phyloP scores from a whole-genome alignment of 2,888 invertebrate genomes.

The Macrostomum cliftonense region DNA sequence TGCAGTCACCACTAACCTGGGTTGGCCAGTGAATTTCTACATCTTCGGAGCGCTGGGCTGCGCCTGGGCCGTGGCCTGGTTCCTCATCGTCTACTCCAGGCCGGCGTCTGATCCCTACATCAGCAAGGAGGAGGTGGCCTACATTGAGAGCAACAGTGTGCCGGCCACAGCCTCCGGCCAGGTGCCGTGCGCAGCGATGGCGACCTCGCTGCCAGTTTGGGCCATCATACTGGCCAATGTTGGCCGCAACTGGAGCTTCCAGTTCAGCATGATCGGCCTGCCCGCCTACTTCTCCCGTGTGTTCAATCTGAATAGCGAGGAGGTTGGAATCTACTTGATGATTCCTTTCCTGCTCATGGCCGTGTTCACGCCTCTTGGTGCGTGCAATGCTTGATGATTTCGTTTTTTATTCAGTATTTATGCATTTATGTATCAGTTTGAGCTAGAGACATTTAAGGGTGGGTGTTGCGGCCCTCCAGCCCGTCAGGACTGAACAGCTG shows the following conservation, averaged over 20 bases:
- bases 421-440: no score
- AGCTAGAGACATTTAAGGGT: no score
- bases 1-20: neutral
- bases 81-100: neutral
- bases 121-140: neutral
- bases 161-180: neutral
- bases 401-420: no score
- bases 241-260: slow-evolving; percentile 12
- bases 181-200: slow-evolving; percentile 11
- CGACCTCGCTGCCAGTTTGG: slow-evolving; percentile 11
- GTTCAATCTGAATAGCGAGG: neutral
- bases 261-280: slow-evolving; percentile 11
- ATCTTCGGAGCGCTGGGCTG: slow-evolving; percentile 7
- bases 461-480: no score
- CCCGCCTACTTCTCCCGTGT: slow-evolving; percentile 1
- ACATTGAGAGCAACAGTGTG: slow-evolving; percentile 4
- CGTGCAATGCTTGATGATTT: neutral
- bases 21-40: slow-evolving; percentile 6
- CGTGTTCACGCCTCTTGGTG: slow-evolving; percentile 4
- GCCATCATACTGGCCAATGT: slow-evolving; percentile 12
- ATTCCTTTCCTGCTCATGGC: slow-evolving; percentile 11
- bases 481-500: no score
- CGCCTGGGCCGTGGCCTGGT: slow-evolving; percentile 6
- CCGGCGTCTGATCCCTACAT: slow-evolving; percentile 5
- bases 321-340: slow-evolving; percentile 4